Evolutionary conservation across 2,888 invertebrate species (phyloP).

Genomic region (Tinea pellionella): DNA sequence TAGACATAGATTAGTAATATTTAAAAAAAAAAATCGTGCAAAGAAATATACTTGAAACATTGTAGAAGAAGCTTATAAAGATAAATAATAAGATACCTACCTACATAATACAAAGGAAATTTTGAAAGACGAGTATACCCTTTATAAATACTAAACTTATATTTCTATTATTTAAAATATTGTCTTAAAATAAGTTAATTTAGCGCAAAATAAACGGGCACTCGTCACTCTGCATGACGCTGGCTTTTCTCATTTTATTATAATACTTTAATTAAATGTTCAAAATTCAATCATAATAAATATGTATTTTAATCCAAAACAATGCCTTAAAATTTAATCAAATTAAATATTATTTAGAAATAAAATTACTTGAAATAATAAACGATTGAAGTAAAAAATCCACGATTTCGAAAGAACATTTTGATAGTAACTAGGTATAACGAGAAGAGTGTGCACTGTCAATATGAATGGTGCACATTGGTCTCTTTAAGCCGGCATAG

Average conservation of each 20-base stretch:
- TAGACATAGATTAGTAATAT: too few species aligned
- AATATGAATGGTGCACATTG: too few species aligned
- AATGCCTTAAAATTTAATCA: conserved; percentile 4
- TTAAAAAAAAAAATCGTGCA: conserved; percentile 2
- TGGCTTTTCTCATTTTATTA: conserved; percentile 21
- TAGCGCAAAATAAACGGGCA: conserved; percentile 63
- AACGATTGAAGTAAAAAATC: too few species aligned
- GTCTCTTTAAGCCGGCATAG: too few species aligned
- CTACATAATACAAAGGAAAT: too few species aligned
- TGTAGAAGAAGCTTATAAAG: not conserved
- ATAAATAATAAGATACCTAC: too few species aligned
- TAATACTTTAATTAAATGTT: conserved; percentile 1
- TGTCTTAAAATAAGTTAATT: conserved; percentile 36
- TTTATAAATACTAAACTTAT: conserved; percentile 36
- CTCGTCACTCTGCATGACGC: conserved; percentile 51
- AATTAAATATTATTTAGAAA: too few species aligned
- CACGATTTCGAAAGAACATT: too few species aligned
- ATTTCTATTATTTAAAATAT: conserved; percentile 37
- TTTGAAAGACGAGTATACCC: conserved; percentile 44
- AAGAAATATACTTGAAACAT: not conserved
- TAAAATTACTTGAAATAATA: too few species aligned
- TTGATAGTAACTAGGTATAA: too few species aligned
- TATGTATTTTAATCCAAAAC: not conserved
- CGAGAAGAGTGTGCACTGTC: too few species aligned
- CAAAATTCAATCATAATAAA: conserved; percentile 17